These are phyloP conservation scores for Buceros bicornis DNA, from an alignment of 2,797 vertebrate species.

Conservation along the genomic window DNA sequence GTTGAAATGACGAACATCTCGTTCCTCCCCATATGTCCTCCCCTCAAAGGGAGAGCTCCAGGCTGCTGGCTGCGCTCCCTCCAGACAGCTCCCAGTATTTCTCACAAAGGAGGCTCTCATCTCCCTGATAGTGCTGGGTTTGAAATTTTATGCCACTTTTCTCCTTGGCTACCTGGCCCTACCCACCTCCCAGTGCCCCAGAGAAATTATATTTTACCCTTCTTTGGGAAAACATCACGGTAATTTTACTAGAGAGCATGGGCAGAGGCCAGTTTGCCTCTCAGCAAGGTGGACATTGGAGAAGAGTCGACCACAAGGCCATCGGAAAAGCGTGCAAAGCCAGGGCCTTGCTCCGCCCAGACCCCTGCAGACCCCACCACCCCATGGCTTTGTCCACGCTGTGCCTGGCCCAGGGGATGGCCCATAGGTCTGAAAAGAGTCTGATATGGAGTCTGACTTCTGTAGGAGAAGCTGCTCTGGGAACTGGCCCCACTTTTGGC, in stretches of 20 bases:
- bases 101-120: background rate
- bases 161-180: conserved; percentile 37
- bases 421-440: background rate
- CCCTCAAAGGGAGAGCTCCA: background rate
- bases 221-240: background rate
- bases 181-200: background rate
- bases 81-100: background rate
- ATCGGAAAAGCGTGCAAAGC: background rate
- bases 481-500: background rate
- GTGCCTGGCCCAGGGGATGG: background rate
- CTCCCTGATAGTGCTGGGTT: background rate
- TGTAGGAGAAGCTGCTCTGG: background rate
- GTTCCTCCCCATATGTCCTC: background rate
- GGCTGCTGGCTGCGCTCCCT: background rate
- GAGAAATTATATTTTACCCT: background rate
- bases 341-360: fast-evolving
- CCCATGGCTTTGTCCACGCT: background rate
- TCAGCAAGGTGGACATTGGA: background rate
- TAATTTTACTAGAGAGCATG: background rate
- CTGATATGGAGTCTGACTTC: background rate
- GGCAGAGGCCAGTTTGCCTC: background rate
- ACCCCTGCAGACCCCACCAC: background rate
- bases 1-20: background rate
- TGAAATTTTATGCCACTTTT: background rate
- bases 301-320: background rate